A percentile compares a stretch with the other conserved stretches of the same genome.
Conservation (phyloP, 2,888 invertebrate genomes). For the Stenurella melanura region DNA sequence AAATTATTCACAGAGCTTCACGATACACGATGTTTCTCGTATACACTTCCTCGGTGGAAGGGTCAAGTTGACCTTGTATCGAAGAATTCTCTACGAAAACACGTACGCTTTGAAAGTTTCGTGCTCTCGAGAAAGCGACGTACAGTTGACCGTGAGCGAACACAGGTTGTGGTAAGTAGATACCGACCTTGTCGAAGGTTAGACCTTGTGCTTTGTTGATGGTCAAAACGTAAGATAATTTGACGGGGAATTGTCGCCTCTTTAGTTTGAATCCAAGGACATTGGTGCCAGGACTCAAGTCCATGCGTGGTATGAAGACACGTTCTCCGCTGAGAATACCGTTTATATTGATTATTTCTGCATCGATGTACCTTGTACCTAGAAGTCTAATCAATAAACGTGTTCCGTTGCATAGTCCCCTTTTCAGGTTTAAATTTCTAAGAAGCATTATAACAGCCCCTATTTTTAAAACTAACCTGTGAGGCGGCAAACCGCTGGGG, state of each 20-base stretch:
- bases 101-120: too few species aligned
- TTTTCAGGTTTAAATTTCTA: slow-evolving; percentile 18
- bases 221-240: slow-evolving; percentile 50
- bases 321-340: not conserved
- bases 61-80: too few species aligned
- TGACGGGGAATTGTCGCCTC: slow-evolving; percentile 50
- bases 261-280: not conserved
- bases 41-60: too few species aligned
- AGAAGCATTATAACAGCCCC: slow-evolving; percentile 18
- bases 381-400: not conserved
- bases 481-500: not conserved
- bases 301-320: not conserved
- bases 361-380: slow-evolving; percentile 3
- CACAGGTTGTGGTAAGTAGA: not conserved
- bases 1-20: too few species aligned
- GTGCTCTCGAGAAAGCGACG: too few species aligned
- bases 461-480: slow-evolving; percentile 3
- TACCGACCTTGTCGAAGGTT: slow-evolving; percentile 46
- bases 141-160: slow-evolving; percentile 44
- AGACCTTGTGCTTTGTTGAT: slow-evolving; percentile 55
- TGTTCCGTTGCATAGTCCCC: slow-evolving; percentile 13
- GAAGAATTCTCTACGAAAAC: too few species aligned
- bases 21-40: too few species aligned
- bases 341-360: not conserved
- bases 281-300: not conserved